Evolutionary conservation across 2,797 vertebrate genomes (phyloP), one percentile per base, ranked within the genome.

Genomic region (Esox masquinongy): DNA sequence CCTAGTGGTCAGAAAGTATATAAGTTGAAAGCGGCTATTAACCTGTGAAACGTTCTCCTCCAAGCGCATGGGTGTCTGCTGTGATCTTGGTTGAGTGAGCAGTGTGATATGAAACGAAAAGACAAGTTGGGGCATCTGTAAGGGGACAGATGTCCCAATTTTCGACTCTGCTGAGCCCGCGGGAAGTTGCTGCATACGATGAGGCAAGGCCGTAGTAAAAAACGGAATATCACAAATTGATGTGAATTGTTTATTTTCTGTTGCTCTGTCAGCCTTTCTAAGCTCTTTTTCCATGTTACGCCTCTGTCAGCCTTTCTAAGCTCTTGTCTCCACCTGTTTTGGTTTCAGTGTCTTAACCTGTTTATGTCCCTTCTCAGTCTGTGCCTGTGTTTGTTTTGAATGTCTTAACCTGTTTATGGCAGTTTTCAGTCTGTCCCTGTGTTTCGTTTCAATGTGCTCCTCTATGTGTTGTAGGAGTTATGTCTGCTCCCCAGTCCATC

Each of bases 401-500:
- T 92, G 88, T 88, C 83, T 90, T 77, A 51, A 24, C 26, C 24
- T 51, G 12, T 26, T 67, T 19, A 36, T 29, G 36, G 47, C 59
- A 16, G 26, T n/a, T 14, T 15, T 16, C 19, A 39, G 19, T 73
- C 70, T 72, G 16, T 24, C 29, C 78, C 73, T 79, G 24, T 79
- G 74, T 89, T 84, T 80, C 89, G 83, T 90, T 90, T 90, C 87
- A 90, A 85, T 92, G 88, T 88, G 83, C 91, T 77, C 75, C 74
- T 88, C 75, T 88, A 83, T 91, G 79, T 87, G 82, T 91, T 85
- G 90, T 94, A 93, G 90, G 92, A 93, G 90, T 89, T 93, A 88
- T 93, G 92, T 93, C 90, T 87, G 87, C 92, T 92, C 93, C 82
- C 91, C 91, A 83, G 91, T 90, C 83, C 91, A 90, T 86, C 89